Percentiles rank a stretch among this genome's conserved stretches.
phyloP scores from a whole-genome alignment of 2,113 vertebrate genomes.

The Tenebrosternarchus preto region DNA sequence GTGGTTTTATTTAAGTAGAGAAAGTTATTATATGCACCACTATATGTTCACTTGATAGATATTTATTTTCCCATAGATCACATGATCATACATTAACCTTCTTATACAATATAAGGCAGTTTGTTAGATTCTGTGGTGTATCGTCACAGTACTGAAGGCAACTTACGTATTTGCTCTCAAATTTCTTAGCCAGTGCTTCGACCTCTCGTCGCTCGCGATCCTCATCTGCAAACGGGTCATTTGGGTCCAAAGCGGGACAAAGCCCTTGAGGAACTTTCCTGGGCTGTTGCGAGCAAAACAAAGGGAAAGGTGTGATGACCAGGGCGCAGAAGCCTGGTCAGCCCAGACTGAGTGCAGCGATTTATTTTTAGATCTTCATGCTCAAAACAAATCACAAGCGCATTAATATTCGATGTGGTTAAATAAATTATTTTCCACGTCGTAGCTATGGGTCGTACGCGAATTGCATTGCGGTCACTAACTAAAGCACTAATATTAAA shows the following conservation, averaged over 20 bases:
- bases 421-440: no score
- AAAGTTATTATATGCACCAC: no score
- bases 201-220: conserved; percentile 86
- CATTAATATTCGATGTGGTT: no score
- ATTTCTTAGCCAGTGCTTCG: conserved; percentile 91
- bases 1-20: no score
- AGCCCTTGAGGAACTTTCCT: conserved; percentile 66
- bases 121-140: no score
- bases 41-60: no score
- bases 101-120: no score
- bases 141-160: not conserved
- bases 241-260: conserved; percentile 72
- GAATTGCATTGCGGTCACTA: not conserved
- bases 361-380: not conserved
- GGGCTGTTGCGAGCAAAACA: conserved; percentile 52
- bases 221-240: conserved; percentile 88
- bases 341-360: no score
- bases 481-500: not conserved
- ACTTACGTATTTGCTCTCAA: conserved; percentile 98
- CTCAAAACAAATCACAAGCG: not conserved
- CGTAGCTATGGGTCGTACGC: not conserved
- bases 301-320: not conserved
- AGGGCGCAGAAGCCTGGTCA: not conserved
- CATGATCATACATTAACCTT: no score
- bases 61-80: no score